phyloP scores from a whole-genome alignment of 2,113 vertebrate species.

The Chloebia gouldiae region DNA sequence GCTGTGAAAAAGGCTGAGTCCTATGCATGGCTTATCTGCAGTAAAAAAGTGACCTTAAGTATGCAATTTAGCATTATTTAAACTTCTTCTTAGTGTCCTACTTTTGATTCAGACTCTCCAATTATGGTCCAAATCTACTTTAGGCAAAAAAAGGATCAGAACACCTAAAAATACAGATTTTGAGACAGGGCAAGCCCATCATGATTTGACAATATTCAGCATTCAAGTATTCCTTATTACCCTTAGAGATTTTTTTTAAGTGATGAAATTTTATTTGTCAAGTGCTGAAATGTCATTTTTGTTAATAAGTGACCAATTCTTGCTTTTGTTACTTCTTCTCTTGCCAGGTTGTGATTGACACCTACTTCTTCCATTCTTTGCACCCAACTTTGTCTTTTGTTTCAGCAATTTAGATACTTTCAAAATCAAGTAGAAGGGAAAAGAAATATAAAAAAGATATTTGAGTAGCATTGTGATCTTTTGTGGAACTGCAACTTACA shows the following conservation, averaged over 20 bases:
- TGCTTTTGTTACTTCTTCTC: neutral
- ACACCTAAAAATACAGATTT: neutral
- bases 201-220: neutral
- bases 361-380: neutral
- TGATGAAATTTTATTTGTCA: neutral
- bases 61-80: neutral
- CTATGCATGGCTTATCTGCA: neutral
- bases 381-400: neutral
- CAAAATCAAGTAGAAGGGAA: neutral
- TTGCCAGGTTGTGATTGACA: neutral
- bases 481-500: neutral
- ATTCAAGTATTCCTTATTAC: neutral
- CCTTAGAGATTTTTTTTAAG: neutral
- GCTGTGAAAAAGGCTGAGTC: neutral
- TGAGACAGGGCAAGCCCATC: neutral
- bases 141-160: neutral
- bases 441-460: neutral
- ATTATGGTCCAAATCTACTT: neutral
- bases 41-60: neutral
- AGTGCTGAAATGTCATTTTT: neutral
- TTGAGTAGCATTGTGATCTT: neutral
- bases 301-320: neutral
- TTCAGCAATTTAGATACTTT: neutral
- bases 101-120: neutral
- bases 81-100: neutral